Percentiles rank a stretch among this genome's conserved stretches.
These are phyloP conservation scores for Hermatobates lingyangjiaoensis DNA, from an alignment of 1,140 invertebrate species.

Conservation along the genomic window DNA sequence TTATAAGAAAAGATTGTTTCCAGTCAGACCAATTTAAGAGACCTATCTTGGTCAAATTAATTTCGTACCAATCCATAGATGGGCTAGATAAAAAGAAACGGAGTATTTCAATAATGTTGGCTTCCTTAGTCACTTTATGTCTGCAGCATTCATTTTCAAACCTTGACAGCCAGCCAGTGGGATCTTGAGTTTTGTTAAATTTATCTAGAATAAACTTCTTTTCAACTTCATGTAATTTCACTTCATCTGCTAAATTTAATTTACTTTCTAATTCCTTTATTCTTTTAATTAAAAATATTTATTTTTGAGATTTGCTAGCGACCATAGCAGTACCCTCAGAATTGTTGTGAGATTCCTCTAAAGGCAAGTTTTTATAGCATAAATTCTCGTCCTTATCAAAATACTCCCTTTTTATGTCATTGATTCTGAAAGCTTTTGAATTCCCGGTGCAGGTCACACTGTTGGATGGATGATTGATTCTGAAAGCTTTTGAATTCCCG, in stretches of 20 bases:
- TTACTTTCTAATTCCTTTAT: background rate
- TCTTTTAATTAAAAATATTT: slow-evolving; percentile 1
- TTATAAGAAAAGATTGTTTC: background rate
- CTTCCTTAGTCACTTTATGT: background rate
- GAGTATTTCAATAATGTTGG: background rate
- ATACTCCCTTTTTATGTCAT: slow-evolving; percentile 1
- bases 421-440: too few species aligned
- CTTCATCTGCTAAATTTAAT: background rate
- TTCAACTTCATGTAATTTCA: background rate
- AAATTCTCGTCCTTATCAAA: background rate
- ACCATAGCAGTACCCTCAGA: background rate
- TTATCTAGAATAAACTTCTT: slow-evolving; percentile 1
- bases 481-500: too few species aligned
- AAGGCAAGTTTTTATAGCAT: background rate
- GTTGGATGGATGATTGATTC: too few species aligned
- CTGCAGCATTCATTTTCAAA: slow-evolving; percentile 1
- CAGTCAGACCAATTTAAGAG: background rate
- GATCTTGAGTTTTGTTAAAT: slow-evolving; percentile 1
- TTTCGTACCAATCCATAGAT: background rate
- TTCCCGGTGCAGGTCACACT: too few species aligned
- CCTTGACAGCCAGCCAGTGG: background rate
- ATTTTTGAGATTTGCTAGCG: background rate
- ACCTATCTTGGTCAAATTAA: background rate
- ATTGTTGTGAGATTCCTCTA: background rate
- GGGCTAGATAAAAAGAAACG: slow-evolving; percentile 1